Conservation (phyloP, 2,888 invertebrate genomes). For the Drosophila paramelanica region DNA sequence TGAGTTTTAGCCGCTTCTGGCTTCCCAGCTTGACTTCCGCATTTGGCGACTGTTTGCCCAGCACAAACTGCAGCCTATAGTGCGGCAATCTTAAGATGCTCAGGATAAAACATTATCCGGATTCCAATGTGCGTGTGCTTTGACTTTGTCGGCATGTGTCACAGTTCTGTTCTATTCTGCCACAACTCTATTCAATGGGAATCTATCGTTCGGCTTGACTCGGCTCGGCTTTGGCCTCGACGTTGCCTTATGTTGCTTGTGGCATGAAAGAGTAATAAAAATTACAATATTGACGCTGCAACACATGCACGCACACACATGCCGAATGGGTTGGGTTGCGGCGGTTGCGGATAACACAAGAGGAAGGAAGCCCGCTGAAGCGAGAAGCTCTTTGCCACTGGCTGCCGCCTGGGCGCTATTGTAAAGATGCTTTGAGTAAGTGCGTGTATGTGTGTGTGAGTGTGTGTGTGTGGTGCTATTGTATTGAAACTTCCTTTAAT, state of each 20-base stretch:
- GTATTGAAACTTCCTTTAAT: conserved; percentile 79
- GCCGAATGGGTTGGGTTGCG: background rate
- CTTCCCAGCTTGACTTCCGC: conserved; percentile 60
- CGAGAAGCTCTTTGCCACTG: conserved; percentile 56
- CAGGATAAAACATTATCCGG: conserved; percentile 74
- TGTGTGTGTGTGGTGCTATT: conserved; percentile 48
- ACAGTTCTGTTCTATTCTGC: background rate
- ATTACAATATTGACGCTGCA: conserved; percentile 76
- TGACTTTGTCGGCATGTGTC: conserved; percentile 56
- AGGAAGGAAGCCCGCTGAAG: conserved; percentile 53
- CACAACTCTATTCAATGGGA: conserved; percentile 45
- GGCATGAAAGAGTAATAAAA: conserved; percentile 77
- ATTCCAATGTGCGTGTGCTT: conserved; percentile 78
- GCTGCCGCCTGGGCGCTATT: conserved; percentile 49
- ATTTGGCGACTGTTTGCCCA: conserved; percentile 66
- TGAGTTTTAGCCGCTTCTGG: conserved; percentile 11
- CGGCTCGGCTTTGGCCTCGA: conserved; percentile 30
- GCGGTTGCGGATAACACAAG: conserved; percentile 15
- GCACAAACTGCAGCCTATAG: conserved; percentile 58
- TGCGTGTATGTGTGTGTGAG: conserved; percentile 35
- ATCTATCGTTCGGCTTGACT: conserved; percentile 58
- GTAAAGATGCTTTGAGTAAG: conserved; percentile 38
- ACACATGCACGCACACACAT: conserved; percentile 46
- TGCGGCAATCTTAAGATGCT: conserved; percentile 66
- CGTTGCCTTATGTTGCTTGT: conserved; percentile 39